Evolutionary conservation across 92 coral and sea anemone genomes (phyloP).

Genomic region (Porites evermanni): DNA sequence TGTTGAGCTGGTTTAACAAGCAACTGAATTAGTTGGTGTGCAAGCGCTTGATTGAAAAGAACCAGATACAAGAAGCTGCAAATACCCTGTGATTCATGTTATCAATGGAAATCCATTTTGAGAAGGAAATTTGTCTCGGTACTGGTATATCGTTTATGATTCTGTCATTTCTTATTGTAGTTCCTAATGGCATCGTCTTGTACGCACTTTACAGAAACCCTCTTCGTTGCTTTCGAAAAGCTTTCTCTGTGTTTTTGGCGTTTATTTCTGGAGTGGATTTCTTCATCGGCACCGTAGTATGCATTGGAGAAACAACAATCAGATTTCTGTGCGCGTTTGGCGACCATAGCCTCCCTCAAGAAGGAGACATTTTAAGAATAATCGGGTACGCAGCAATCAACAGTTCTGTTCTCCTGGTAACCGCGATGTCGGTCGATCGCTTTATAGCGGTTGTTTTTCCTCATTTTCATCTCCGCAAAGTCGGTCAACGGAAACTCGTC

Average conservation of each 20-base stretch:
- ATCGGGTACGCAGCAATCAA: background rate
- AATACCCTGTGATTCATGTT: no score
- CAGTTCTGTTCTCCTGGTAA: background rate
- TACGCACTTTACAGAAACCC: background rate
- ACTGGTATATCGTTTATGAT: no score
- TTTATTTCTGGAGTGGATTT: background rate
- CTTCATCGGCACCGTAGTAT: background rate
- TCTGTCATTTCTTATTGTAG: background rate
- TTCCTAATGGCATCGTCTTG: background rate
- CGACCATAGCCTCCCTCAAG: background rate
- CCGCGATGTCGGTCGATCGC: constrained; percentile 22
- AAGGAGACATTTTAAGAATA: background rate
- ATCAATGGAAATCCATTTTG: background rate
- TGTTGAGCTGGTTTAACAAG: no score
- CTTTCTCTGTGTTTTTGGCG: background rate
- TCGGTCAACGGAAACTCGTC: background rate
- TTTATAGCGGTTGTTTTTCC: constrained; percentile 6
- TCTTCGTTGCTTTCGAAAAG: background rate
- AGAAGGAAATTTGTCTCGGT: no score
- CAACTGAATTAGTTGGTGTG: no score
- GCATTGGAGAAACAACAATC: background rate
- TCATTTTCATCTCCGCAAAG: background rate
- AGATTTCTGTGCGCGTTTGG: constrained; percentile 6
- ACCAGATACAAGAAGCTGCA: no score
- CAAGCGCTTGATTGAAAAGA: no score